Percentiles rank a stretch among this genome's conserved stretches.
Conservation (phyloP, 2,888 invertebrate genomes). For the Dromius quadrimaculatus region DNA sequence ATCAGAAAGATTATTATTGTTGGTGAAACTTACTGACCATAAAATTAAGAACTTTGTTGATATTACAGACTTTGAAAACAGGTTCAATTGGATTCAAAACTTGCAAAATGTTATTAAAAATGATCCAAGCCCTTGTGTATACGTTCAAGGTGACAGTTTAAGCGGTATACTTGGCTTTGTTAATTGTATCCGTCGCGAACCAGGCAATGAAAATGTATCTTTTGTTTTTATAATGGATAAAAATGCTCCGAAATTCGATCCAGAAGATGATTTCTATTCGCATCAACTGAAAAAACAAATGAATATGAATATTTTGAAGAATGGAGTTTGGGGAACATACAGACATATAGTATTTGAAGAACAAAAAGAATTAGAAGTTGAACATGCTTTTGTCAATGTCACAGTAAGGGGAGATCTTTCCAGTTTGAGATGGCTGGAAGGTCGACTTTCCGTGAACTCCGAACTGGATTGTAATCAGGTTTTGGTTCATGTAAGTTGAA, state of each 20-base stretch:
- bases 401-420: conserved; percentile 87
- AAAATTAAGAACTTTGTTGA: conserved; percentile 68
- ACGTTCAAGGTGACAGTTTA: conserved; percentile 73
- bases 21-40: conserved; percentile 68
- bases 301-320: conserved; percentile 80
- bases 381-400: conserved; percentile 84
- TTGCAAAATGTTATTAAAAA: conserved; percentile 61
- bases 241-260: conserved; percentile 76
- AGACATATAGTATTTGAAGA: conserved; percentile 80
- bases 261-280: conserved; percentile 74
- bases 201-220: conserved; percentile 69
- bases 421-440: conserved; percentile 87
- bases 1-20: conserved; percentile 69
- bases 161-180: conserved; percentile 90
- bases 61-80: conserved; percentile 64
- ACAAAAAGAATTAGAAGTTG: conserved; percentile 65
- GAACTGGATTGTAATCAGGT: conserved; percentile 55
- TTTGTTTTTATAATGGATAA: conserved; percentile 74
- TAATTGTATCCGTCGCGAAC: conserved; percentile 86
- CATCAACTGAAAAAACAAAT: conserved; percentile 79
- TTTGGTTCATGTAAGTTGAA: conserved; percentile 55
- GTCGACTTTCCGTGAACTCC: conserved; percentile 64
- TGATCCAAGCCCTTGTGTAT: conserved; percentile 73
- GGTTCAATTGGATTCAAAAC: conserved; percentile 70
- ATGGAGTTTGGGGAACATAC: conserved; percentile 76